These are phyloP conservation scores for Tanypteryx hageni DNA, from an alignment of 2,888 invertebrate genomes.

Conservation along the genomic window DNA sequence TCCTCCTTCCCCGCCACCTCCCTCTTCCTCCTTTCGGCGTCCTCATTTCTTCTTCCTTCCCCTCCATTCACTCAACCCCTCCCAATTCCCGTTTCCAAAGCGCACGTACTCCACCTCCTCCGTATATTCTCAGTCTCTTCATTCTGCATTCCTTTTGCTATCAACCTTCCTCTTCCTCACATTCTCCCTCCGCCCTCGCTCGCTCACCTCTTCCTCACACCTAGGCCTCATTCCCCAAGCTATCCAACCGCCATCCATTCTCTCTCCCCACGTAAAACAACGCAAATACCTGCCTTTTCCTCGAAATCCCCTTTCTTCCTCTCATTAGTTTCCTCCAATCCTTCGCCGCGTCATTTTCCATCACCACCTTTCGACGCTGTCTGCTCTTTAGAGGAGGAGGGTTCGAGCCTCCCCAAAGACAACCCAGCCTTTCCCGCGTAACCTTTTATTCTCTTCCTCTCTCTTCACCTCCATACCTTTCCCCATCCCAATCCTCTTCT, in stretches of 20 bases:
- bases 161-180: background rate
- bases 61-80: background rate
- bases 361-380: background rate
- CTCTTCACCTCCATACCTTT: background rate
- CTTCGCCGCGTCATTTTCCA: slow-evolving; percentile 22
- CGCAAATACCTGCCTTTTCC: slow-evolving; percentile 6
- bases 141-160: background rate
- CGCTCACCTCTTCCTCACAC: background rate
- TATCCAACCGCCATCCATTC: background rate
- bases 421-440: background rate
- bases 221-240: background rate
- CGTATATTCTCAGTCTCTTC: background rate
- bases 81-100: no score
- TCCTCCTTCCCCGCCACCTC: background rate
- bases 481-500: no score
- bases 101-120: no score
- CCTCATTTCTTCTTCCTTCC: background rate
- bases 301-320: background rate
- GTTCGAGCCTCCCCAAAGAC: background rate
- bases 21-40: background rate
- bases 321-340: background rate
- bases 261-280: background rate
- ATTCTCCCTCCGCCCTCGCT: background rate
- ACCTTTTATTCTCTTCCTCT: background rate
- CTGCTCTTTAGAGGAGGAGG: background rate